Evolutionary conservation across 2,797 vertebrate species (phyloP).

Genomic region (Pempheris klunzingeri): DNA sequence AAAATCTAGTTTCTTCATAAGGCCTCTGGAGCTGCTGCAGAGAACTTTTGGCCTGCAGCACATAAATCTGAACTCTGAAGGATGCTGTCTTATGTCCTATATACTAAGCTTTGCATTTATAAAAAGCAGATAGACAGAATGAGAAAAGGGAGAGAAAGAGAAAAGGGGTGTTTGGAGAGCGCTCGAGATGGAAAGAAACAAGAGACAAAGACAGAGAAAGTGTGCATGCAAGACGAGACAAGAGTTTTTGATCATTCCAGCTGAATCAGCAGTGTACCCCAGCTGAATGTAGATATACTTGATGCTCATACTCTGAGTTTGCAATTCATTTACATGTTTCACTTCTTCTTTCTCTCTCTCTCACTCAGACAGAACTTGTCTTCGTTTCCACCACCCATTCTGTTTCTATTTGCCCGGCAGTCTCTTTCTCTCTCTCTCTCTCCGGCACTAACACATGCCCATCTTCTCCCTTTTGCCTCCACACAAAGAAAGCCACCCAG

Average conservation of each 20-base stretch:
- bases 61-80: conserved; percentile 31
- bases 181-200: conserved; percentile 37
- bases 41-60: conserved; percentile 41
- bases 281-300: conserved; percentile 49
- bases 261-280: conserved; percentile 69
- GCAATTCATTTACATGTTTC: conserved; percentile 57
- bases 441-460: conserved; percentile 5
- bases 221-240: conserved; percentile 37
- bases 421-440: conserved; percentile 31
- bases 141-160: conserved; percentile 23
- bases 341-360: conserved; percentile 6
- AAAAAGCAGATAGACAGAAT: conserved; percentile 11
- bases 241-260: conserved; percentile 56
- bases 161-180: conserved; percentile 14
- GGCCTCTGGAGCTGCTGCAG: conserved; percentile 28
- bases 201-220: conserved; percentile 41
- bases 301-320: conserved; percentile 42
- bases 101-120: conserved; percentile 32
- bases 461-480: conserved; percentile 36
- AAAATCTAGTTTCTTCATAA: not conserved
- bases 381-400: conserved; percentile 12
- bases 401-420: conserved; percentile 20
- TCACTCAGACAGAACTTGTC: conserved; percentile 29
- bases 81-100: conserved; percentile 15
- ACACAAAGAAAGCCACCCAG: conserved; percentile 37